Evolutionary conservation across 2,797 vertebrate species (phyloP).

Genomic region (Chelon auratus): DNA sequence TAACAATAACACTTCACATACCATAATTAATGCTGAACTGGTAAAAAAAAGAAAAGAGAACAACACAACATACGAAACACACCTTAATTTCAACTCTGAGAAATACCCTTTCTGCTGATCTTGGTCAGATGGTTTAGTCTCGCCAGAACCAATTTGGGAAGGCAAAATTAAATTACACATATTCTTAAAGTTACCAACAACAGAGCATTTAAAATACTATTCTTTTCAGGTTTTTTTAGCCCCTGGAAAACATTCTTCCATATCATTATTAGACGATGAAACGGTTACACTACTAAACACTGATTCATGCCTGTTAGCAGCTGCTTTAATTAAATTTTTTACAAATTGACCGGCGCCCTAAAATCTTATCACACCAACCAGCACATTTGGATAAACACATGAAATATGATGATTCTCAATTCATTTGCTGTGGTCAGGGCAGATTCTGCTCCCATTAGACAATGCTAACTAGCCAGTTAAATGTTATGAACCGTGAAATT

Average conservation of each 20-base stretch:
- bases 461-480: conserved; percentile 54
- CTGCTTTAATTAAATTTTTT: conserved; percentile 15
- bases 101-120: no score
- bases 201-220: no score
- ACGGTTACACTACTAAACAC: not conserved
- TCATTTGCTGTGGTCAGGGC: conserved; percentile 44
- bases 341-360: conserved; percentile 2
- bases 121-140: no score
- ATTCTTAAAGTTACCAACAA: no score
- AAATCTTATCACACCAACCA: not conserved
- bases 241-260: not conserved
- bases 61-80: no score
- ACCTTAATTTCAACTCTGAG: no score
- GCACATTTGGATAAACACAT: conserved; percentile 41
- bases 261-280: not conserved
- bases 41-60: no score
- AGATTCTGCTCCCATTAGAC: conserved; percentile 53
- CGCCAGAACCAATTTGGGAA: no score
- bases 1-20: no score
- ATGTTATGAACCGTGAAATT: conserved; percentile 65
- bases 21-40: no score
- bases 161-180: no score
- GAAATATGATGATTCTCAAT: conserved; percentile 45
- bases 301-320: conserved; percentile 6
- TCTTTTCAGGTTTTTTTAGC: no score